Base-by-base conservation (phyloP, 2,888 invertebrate genomes). In the Watsonalla cultraria region DNA sequence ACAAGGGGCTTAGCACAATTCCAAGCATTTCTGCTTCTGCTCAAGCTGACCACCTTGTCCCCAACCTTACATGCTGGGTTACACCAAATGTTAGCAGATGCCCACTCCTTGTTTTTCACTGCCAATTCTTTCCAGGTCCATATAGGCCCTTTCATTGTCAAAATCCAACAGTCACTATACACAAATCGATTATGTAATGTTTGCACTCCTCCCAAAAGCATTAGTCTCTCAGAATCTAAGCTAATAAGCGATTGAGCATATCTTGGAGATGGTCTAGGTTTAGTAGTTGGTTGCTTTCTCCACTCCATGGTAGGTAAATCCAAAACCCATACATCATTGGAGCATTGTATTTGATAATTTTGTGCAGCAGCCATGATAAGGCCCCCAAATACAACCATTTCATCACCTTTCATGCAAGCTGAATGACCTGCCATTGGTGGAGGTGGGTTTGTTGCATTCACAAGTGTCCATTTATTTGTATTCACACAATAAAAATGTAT, bases 181-280 rank as follows among this genome's bases (percentile, higher is more conserved):
- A 96, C 94, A 84, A 87, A 90, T 42, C 87, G 74, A 81, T 95
- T 94, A 66, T 95, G 95, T 46, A 96, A 94, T 0, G 97, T 97
- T 57, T 96, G 97, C 69, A 96, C 97, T 47, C 98, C 98, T 46
- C 96, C 97, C 65, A 97, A 89, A 35, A 97, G 92, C 72, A 98
- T 91, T 59, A 97, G 84, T 84, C 97, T 94, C 48, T 94, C 91
- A 52, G 94, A 93, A 80, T 96, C 95, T 56, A 98, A 78, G 52
- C 92, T 91, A 54, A 97, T 94, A 78, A 98, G 96, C n/a, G 97
- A 97, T 75, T 98, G 98, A 7, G 98, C 98, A 88, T 98, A 98
- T 61, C 99, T 91, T 34, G 96, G 94, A n/a, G 93, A 91, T 2
- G 97, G 97, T 64, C 93, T 94, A 0, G 92, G 91, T 60, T 92